Evolutionary conservation across 2,797 vertebrate species (phyloP).

Genomic region (Sebastes nivosus): DNA sequence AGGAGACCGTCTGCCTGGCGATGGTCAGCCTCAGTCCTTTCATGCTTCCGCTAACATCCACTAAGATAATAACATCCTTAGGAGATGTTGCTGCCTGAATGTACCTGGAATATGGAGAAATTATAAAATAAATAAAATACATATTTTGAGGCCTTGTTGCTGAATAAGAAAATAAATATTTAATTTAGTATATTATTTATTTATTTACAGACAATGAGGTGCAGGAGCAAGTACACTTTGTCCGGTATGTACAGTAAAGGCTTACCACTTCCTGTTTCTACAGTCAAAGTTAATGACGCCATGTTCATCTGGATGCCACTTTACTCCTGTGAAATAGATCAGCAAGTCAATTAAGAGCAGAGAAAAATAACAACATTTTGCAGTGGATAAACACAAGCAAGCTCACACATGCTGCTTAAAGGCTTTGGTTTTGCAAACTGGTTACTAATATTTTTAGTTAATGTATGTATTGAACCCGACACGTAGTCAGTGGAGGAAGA

Average conservation of each 20-base stretch:
- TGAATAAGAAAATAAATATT: background rate
- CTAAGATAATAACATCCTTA: slow-evolving; percentile 95
- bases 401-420: background rate
- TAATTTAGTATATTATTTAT: no score
- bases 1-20: slow-evolving; percentile 94
- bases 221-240: background rate
- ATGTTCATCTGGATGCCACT: slow-evolving; percentile 97
- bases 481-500: background rate
- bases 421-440: background rate
- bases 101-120: slow-evolving; percentile 82
- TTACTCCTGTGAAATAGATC: slow-evolving; percentile 76
- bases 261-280: slow-evolving; percentile 96
- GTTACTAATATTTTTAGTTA: background rate
- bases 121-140: background rate
- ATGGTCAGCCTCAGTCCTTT: slow-evolving; percentile 96
- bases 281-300: slow-evolving; percentile 98
- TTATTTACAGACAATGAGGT: background rate
- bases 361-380: background rate
- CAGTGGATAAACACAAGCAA: background rate
- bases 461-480: background rate
- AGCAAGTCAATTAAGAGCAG: background rate
- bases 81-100: slow-evolving; percentile 98
- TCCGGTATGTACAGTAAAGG: background rate
- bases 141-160: background rate
- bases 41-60: slow-evolving; percentile 98